Conservation (phyloP, 2,113 vertebrate species). For the Ailuropoda melanoleuca region DNA sequence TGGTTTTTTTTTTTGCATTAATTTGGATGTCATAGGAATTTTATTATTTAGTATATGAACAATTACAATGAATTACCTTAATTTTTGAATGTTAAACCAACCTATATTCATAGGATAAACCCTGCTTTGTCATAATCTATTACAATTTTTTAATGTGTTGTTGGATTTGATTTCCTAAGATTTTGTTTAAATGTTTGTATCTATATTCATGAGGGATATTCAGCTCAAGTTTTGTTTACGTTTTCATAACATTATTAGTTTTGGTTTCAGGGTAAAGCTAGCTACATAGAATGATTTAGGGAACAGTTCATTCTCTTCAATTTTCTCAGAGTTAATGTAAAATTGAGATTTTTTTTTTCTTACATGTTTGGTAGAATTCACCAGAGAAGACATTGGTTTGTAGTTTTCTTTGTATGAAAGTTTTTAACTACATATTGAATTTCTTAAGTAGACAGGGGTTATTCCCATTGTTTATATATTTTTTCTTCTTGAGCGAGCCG, state of each 20-base stretch:
- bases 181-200: background rate
- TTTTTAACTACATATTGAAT: background rate
- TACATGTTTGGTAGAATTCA: background rate
- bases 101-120: background rate
- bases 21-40: background rate
- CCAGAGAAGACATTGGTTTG: background rate
- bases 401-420: background rate
- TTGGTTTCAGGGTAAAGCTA: background rate
- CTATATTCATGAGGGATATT: background rate
- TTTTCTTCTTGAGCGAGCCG: background rate
- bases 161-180: background rate
- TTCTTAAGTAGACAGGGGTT: background rate
- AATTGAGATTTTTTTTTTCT: background rate
- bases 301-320: background rate
- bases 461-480: background rate
- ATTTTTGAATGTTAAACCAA: background rate
- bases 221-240: background rate
- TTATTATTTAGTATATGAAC: background rate
- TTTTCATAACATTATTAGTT: background rate
- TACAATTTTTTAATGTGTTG: background rate
- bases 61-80: background rate
- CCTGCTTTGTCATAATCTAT: background rate
- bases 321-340: background rate
- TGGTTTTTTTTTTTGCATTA: background rate
- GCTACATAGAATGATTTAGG: background rate